Evolutionary conservation across 2,797 vertebrate species (phyloP).

Genomic region (Enteromius afrohamiltoni): DNA sequence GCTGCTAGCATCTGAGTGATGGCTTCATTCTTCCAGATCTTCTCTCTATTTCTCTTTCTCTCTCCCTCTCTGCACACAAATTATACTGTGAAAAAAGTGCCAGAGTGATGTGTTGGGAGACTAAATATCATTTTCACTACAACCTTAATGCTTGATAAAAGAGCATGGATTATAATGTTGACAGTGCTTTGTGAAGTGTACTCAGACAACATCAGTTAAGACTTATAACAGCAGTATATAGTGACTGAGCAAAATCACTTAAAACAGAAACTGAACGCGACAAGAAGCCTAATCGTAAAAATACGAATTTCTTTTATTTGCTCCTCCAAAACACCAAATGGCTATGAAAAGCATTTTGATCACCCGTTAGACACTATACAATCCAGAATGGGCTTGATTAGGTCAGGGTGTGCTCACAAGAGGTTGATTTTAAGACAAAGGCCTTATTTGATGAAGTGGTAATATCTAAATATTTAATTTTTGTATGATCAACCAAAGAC

Average conservation of each 20-base stretch:
- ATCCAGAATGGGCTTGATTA: background rate
- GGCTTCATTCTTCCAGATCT: constrained; percentile 22
- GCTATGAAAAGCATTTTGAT: background rate
- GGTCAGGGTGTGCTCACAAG: background rate
- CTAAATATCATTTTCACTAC: constrained; percentile 34
- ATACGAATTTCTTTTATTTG: background rate
- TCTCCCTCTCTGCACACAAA: constrained; percentile 42
- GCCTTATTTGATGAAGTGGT: background rate
- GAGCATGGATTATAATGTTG: constrained; percentile 32
- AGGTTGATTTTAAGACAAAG: background rate
- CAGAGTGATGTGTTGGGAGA: constrained; percentile 17
- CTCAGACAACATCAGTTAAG: constrained; percentile 35
- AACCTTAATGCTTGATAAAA: constrained; percentile 27
- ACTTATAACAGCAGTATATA: background rate
- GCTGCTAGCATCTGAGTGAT: constrained; percentile 23
- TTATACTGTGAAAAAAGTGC: constrained; percentile 47
- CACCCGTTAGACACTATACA: background rate
- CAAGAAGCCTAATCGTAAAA: background rate
- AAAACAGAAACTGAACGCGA: background rate
- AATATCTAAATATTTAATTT: too few relatives aligned
- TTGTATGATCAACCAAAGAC: too few relatives aligned
- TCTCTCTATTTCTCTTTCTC: background rate
- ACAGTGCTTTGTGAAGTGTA: constrained; percentile 24
- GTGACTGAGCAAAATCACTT: background rate
- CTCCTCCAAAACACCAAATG: background rate